Conservation (phyloP, 2,797 vertebrate genomes). For the Pseudocheirus occidentalis region DNA sequence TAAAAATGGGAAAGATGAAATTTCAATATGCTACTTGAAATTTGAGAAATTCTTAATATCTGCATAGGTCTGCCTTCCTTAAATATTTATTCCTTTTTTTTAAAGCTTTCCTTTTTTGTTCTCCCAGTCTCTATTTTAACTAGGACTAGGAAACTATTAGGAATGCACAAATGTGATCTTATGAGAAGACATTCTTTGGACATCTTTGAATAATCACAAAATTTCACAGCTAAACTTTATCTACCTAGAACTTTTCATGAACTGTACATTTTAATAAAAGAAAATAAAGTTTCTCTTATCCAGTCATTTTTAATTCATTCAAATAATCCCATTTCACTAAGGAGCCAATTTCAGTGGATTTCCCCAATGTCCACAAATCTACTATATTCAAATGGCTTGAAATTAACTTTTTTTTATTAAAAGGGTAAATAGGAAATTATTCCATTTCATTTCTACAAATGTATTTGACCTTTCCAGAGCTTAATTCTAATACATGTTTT, state of each 20-base stretch:
- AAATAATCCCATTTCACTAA: background rate
- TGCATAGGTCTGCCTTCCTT: background rate
- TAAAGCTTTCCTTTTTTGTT: background rate
- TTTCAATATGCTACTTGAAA: background rate
- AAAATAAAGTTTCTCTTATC: background rate
- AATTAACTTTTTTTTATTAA: slow-evolving; percentile 10
- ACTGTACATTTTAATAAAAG: slow-evolving; percentile 10
- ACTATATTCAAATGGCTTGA: slow-evolving; percentile 8
- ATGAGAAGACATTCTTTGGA: background rate
- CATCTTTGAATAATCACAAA: background rate
- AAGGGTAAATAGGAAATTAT: background rate
- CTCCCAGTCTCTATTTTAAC: background rate
- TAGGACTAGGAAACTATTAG: background rate
- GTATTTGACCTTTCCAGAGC: background rate
- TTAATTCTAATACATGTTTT: slow-evolving; percentile 1
- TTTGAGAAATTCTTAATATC: background rate
- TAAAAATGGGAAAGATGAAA: background rate
- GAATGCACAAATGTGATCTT: background rate
- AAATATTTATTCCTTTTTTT: background rate
- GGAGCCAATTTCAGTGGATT: background rate
- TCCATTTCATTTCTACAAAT: background rate
- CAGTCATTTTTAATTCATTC: background rate
- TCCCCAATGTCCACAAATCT: background rate
- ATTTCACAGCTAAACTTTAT: background rate
- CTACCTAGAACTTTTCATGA: background rate